Percentiles rank a stretch among this genome's conserved stretches.
These are phyloP conservation scores for Scaptomyza montana DNA, from an alignment of 1,140 invertebrate species.

Conservation along the genomic window DNA sequence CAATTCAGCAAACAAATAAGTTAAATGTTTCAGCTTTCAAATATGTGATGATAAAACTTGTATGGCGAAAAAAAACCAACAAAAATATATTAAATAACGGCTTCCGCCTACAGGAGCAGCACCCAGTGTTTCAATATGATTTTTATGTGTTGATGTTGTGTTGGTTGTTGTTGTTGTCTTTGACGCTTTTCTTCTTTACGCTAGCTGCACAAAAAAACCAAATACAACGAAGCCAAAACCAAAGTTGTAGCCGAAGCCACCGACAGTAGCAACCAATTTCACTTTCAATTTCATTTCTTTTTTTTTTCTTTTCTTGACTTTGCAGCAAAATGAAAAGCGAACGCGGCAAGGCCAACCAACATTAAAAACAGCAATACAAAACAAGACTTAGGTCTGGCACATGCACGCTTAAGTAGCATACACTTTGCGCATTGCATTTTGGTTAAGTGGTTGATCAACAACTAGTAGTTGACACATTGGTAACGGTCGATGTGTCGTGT, in stretches of 20 bases:
- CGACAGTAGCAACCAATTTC: slow-evolving; percentile 61
- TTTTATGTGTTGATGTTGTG: slow-evolving; percentile 17
- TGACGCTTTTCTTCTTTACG: slow-evolving; percentile 53
- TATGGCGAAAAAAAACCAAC: slow-evolving; percentile 40
- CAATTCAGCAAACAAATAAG: neutral
- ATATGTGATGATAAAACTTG: slow-evolving; percentile 39
- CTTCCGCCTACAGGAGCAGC: slow-evolving; percentile 69
- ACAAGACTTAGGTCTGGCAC: slow-evolving; percentile 70
- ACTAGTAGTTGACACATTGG: slow-evolving; percentile 6
- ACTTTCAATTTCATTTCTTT: slow-evolving; percentile 73
- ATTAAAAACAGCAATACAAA: slow-evolving; percentile 10
- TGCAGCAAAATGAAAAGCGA: slow-evolving; percentile 60
- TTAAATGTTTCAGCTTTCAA: slow-evolving; percentile 54
- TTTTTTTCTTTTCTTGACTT: slow-evolving; percentile 16
- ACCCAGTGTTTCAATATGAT: slow-evolving; percentile 37
- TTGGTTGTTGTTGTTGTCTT: slow-evolving; percentile 28
- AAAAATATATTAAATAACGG: slow-evolving; percentile 56
- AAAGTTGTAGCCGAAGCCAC: neutral
- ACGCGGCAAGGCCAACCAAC: slow-evolving; percentile 33
- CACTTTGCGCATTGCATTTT: slow-evolving; percentile 51
- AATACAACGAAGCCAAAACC: slow-evolving; percentile 17
- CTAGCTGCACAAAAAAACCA: slow-evolving; percentile 77
- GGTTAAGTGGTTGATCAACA: slow-evolving; percentile 39
- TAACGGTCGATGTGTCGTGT: slow-evolving; percentile 33
- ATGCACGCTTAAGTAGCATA: too few relatives aligned